phyloP scores from a whole-genome alignment of 2,888 invertebrate genomes.

The Polydrusus pterygomalis region DNA sequence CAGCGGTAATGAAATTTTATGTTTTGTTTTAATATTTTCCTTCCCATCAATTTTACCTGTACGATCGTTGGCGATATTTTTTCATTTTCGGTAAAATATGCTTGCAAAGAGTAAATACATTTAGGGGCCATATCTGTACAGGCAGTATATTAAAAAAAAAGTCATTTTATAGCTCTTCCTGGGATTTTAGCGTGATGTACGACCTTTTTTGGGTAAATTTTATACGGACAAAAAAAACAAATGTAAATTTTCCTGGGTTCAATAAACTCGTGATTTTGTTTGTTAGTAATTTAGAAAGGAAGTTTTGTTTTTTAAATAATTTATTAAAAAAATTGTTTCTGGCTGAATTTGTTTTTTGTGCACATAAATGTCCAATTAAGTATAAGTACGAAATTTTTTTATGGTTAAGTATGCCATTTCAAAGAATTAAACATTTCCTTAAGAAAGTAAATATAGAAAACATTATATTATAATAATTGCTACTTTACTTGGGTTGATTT shows the following conservation, averaged over 20 bases:
- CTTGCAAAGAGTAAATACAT: not conserved
- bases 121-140: not conserved
- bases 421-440: too few relatives aligned
- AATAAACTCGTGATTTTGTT: not conserved
- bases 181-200: not conserved
- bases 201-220: constrained; percentile 3
- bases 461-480: too few relatives aligned
- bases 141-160: not conserved
- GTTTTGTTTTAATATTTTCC: not conserved
- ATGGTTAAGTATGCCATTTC: too few relatives aligned
- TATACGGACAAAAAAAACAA: not conserved
- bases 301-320: not conserved
- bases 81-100: not conserved
- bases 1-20: too few relatives aligned
- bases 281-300: not conserved
- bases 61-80: not conserved
- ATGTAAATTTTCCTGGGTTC: constrained; percentile 7
- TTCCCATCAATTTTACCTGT: not conserved
- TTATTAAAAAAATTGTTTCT: too few relatives aligned
- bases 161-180: constrained; percentile 1
- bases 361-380: too few relatives aligned
- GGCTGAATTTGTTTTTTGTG: not conserved
- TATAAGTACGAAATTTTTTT: too few relatives aligned
- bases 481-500: too few relatives aligned
- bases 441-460: too few relatives aligned